phyloP scores from a whole-genome alignment of 1,140 invertebrate species.

The Whitmania pigra region DNA sequence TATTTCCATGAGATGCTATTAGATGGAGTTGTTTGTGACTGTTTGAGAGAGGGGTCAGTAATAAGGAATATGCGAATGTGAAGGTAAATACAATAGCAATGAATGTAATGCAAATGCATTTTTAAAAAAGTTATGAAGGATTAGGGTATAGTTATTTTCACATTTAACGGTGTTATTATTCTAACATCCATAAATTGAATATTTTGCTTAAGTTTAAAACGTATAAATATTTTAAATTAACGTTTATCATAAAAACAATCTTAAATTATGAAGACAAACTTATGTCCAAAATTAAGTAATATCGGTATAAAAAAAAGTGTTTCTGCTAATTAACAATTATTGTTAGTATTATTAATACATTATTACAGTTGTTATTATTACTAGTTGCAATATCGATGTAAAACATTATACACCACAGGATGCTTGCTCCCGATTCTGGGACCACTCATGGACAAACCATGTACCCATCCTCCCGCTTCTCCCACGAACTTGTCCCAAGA shows the following conservation, averaged over 20 bases:
- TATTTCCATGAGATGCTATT: too few species aligned
- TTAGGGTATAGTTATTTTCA: not conserved
- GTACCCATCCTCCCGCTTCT: not conserved
- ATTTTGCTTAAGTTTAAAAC: too few species aligned
- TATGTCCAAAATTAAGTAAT: too few species aligned
- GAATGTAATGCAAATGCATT: not conserved
- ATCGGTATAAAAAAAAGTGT: too few species aligned
- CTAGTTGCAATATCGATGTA: not conserved
- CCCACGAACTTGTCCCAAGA: not conserved
- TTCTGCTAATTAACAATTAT: not conserved
- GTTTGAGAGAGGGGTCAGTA: too few species aligned
- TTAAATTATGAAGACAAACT: not conserved
- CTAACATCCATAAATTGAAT: too few species aligned
- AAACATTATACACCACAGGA: not conserved
- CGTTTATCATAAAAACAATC: not conserved
- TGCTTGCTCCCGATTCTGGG: not conserved
- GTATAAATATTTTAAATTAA: not conserved
- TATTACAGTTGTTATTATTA: not conserved
- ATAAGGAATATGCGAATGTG: too few species aligned
- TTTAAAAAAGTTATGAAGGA: not conserved
- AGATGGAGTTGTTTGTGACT: too few species aligned
- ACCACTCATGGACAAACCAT: not conserved
- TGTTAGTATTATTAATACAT: not conserved
- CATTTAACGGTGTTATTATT: not conserved
- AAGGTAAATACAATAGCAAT: too few species aligned